Evolutionary conservation across 1,140 invertebrate species (phyloP).

Genomic region (Drosophila lini): DNA sequence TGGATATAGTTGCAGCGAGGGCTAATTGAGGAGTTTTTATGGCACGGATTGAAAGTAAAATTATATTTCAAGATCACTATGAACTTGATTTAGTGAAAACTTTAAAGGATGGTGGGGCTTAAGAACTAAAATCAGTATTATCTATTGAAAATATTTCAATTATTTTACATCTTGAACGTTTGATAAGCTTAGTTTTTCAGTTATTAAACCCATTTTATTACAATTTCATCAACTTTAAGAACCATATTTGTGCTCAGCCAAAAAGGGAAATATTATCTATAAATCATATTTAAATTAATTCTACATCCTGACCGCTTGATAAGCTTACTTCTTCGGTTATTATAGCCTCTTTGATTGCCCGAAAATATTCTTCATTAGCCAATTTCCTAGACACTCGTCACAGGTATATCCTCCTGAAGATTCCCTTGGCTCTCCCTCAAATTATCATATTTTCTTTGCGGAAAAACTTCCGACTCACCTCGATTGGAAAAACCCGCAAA

Average conservation of each 20-base stretch:
- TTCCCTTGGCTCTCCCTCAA: not conserved
- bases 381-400: conserved; percentile 4
- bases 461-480: conserved; percentile 38
- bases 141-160: not conserved
- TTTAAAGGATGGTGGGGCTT: not conserved
- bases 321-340: not conserved
- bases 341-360: not conserved
- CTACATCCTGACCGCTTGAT: not conserved
- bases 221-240: too few species aligned
- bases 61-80: not conserved
- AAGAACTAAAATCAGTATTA: too few species aligned
- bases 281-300: not conserved
- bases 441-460: conserved; percentile 38
- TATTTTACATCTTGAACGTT: not conserved
- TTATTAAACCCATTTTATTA: not conserved
- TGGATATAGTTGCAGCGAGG: conserved; percentile 42
- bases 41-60: not conserved
- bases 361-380: conserved; percentile 9
- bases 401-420: not conserved
- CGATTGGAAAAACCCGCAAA: conserved; percentile 41
- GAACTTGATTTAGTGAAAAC: not conserved
- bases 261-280: too few species aligned
- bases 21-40: conserved; percentile 1
- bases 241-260: too few species aligned
- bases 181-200: too few species aligned